These are phyloP conservation scores for Himalopsyche kuldschensis DNA, from an alignment of 2,888 invertebrate species.

Conservation along the genomic window DNA sequence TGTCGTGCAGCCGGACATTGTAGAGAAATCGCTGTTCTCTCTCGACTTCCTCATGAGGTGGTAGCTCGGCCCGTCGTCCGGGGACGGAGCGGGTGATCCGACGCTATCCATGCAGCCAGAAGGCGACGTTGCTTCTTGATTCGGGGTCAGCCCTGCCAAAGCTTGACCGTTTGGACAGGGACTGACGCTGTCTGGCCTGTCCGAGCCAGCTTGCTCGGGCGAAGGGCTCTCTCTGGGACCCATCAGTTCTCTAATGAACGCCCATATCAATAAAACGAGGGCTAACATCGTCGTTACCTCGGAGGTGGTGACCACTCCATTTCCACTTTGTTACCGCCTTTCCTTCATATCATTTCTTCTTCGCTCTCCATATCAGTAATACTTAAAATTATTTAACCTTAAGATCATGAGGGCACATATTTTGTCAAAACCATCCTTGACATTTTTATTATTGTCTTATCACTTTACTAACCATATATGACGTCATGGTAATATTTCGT, in stretches of 20 bases:
- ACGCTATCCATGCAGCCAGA: slow-evolving; percentile 7
- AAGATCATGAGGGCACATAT: background rate
- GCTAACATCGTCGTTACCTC: slow-evolving; percentile 57
- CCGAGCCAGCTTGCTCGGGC: slow-evolving; percentile 8
- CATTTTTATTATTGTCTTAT: background rate
- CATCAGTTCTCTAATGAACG: slow-evolving; percentile 62
- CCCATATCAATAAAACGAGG: slow-evolving; percentile 65
- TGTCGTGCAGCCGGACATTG: slow-evolving; percentile 56
- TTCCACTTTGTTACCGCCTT: background rate
- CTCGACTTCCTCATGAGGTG: slow-evolving; percentile 56
- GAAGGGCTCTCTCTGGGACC: slow-evolving; percentile 42
- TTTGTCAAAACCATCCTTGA: background rate
- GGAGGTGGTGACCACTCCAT: slow-evolving; percentile 17
- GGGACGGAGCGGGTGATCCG: slow-evolving; percentile 39
- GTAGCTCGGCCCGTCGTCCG: slow-evolving; percentile 53
- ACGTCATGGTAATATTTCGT: no score
- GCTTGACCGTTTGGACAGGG: slow-evolving; percentile 30
- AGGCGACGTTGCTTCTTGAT: slow-evolving; percentile 15
- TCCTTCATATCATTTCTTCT: slow-evolving; percentile 1
- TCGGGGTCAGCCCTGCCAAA: slow-evolving; percentile 7
- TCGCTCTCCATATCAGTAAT: background rate
- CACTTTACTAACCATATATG: background rate
- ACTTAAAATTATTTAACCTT: background rate
- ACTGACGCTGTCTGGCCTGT: slow-evolving; percentile 13
- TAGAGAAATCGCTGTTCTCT: slow-evolving; percentile 57